phyloP scores from a whole-genome alignment of 2,888 invertebrate species.

The Caenorhabditis zanzibari region DNA sequence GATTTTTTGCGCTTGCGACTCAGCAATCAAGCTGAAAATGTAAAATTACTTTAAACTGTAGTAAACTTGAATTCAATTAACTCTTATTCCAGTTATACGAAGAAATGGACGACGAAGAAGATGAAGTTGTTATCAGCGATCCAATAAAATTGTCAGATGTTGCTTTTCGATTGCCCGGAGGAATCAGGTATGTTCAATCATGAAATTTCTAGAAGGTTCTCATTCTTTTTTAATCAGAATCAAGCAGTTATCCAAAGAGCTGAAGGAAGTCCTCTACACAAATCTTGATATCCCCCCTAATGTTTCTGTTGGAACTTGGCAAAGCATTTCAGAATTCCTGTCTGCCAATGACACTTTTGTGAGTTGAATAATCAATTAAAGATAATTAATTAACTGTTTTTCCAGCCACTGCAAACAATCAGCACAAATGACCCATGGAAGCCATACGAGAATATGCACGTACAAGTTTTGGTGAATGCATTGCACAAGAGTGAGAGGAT shows the following conservation, averaged over 20 bases:
- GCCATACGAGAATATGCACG: constrained; percentile 28
- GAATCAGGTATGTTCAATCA: background rate
- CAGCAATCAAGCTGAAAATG: no score
- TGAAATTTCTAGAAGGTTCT: background rate
- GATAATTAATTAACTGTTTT: background rate
- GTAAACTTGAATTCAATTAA: no score
- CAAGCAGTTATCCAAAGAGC: constrained; percentile 4
- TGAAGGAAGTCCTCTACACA: constrained; percentile 8
- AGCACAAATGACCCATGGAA: constrained; percentile 8
- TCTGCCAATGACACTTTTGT: background rate
- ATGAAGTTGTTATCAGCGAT: constrained; percentile 16
- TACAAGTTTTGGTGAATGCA: constrained; percentile 42
- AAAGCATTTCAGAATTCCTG: constrained; percentile 13
- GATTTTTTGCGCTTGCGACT: no score
- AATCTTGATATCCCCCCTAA: constrained; percentile 10
- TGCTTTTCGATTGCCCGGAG: background rate
- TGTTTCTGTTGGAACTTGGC: constrained; percentile 22
- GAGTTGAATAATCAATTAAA: background rate
- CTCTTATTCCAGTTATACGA: constrained; percentile 28
- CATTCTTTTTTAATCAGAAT: no score
- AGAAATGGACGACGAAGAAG: constrained; percentile 21
- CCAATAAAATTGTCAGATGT: constrained; percentile 21
- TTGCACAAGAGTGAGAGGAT: constrained; percentile 43
- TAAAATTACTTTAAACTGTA: no score
- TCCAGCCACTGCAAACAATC: background rate